Base-by-base conservation (phyloP, 2,888 invertebrate genomes). In the Acheta domesticus region DNA sequence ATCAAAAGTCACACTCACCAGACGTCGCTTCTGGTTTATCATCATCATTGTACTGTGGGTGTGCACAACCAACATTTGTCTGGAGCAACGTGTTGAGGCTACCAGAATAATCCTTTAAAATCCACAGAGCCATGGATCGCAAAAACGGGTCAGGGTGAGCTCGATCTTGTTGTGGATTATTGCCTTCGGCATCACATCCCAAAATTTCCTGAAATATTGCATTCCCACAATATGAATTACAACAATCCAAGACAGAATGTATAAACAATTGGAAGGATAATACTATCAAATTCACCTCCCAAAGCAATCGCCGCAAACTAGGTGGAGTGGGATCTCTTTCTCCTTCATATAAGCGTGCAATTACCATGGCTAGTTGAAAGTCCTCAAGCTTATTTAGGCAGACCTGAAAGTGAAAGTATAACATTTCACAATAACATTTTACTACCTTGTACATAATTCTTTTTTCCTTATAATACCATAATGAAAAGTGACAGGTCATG, bases 101-200 rank as follows among this genome's bases (percentile, higher is more conserved):
- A 2, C 92, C 92, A 21, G 94, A 93, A 85, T 97, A 94, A 82
- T 97, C 96, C 86, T 97, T 96, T 78, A 99, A 88, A 83, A 96
- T 93, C 99, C 99, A 99, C 75, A 96, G 89, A 0, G 98, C 96
- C 96, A 99, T 99, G 8, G 99, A 99, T 4, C 99, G 92, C 21
- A 98, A 89, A 88, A 99, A 99, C 0, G 99, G 99, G 89, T 99
- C 99, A 0, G 96, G 96, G 86, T 96, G 95, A 0, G 94, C 94
- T 81, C 89, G 91, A 19, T 92, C 91, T 48, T 92, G 85, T 83
- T 94, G 93, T 82, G 93, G 90, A 84, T 93, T 91, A n/a, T 89
- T 91, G 1, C 90, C 90, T 1, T 87, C 91, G 73, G 89, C 87
- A 84, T 93, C 93, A 83, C 92, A 92, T 8, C 91, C 88, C 75